These are phyloP conservation scores for Drosophila saltans DNA, from an alignment of 1,140 invertebrate species.

Conservation along the genomic window DNA sequence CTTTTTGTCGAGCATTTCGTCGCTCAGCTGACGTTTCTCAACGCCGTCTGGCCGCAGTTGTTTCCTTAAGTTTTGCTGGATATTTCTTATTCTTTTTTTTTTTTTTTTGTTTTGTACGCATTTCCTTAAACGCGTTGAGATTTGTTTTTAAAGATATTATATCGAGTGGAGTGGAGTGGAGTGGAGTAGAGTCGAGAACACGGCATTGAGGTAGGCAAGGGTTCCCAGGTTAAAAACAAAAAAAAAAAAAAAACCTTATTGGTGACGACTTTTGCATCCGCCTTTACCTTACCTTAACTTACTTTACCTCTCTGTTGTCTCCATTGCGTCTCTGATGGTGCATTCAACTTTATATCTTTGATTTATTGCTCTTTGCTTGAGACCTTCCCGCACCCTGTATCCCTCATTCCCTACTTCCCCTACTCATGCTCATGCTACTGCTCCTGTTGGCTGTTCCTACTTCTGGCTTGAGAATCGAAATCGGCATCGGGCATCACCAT, in stretches of 20 bases:
- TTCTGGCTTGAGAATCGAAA: constrained; percentile 34
- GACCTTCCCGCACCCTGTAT: constrained; percentile 17
- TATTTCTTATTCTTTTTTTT: too few relatives aligned
- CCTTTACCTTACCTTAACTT: constrained; percentile 24
- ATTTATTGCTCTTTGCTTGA: constrained; percentile 61
- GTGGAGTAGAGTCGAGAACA: constrained; percentile 30
- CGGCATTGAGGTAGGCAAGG: constrained; percentile 77
- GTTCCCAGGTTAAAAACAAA: constrained; percentile 58
- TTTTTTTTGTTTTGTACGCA: constrained; percentile 17
- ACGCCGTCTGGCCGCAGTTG: constrained; percentile 39
- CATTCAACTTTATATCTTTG: constrained; percentile 80
- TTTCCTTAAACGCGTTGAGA: constrained; percentile 49
- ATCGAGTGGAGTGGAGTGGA: not conserved
- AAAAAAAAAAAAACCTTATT: not conserved
- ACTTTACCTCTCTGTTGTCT: not conserved
- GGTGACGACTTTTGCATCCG: constrained; percentile 78
- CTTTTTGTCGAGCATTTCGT: constrained; percentile 42
- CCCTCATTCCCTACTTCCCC: constrained; percentile 36
- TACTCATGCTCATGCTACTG: not conserved
- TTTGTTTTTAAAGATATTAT: constrained; percentile 60
- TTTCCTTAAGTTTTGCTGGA: constrained; percentile 19
- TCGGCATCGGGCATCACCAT: constrained; percentile 18
- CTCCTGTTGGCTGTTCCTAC: constrained; percentile 4
- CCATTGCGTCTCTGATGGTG: constrained; percentile 39
- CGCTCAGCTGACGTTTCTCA: constrained; percentile 75